These are phyloP conservation scores for Polyommatus icarus DNA, from an alignment of 2,888 invertebrate species.

Conservation along the genomic window DNA sequence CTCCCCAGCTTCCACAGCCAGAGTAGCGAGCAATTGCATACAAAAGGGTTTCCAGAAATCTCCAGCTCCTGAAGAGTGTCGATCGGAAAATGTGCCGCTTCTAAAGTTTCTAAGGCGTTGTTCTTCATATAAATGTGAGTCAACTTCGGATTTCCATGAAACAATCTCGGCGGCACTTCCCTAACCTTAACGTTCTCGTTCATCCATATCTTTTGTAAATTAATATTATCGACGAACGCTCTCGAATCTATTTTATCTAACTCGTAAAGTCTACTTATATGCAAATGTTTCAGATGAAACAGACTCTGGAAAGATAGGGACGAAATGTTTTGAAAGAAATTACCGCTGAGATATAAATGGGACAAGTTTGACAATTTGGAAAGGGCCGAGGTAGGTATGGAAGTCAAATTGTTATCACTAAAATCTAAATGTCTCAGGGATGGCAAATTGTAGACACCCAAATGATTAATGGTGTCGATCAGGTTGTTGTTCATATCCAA, in stretches of 20 bases:
- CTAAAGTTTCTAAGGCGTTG: conserved; percentile 87
- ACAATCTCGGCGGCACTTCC: conserved; percentile 88
- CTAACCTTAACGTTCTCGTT: conserved; percentile 88
- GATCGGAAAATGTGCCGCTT: conserved; percentile 90
- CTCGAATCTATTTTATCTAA: conserved; percentile 86
- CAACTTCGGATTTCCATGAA: conserved; percentile 90
- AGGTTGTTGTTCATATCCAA: conserved; percentile 88
- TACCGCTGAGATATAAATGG: conserved; percentile 88
- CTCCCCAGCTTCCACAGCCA: conserved; percentile 90
- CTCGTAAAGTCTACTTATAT: conserved; percentile 84
- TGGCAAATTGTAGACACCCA: conserved; percentile 87
- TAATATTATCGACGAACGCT: conserved; percentile 92
- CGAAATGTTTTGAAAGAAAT: conserved; percentile 86
- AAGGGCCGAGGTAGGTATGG: conserved; percentile 87
- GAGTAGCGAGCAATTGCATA: conserved; percentile 92
- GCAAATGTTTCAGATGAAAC: conserved; percentile 88
- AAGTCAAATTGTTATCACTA: conserved; percentile 90
- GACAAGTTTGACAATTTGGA: conserved; percentile 88
- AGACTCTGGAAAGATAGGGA: conserved; percentile 91
- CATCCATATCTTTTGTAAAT: conserved; percentile 88
- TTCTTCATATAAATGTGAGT: conserved; percentile 87
- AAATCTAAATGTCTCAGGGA: conserved; percentile 87
- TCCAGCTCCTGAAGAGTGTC: conserved; percentile 87
- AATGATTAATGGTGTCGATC: conserved; percentile 85
- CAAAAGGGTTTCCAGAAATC: conserved; percentile 90